Evolutionary conservation across 2,888 invertebrate species (phyloP).

Genomic region (Dastarcus helophoroides): DNA sequence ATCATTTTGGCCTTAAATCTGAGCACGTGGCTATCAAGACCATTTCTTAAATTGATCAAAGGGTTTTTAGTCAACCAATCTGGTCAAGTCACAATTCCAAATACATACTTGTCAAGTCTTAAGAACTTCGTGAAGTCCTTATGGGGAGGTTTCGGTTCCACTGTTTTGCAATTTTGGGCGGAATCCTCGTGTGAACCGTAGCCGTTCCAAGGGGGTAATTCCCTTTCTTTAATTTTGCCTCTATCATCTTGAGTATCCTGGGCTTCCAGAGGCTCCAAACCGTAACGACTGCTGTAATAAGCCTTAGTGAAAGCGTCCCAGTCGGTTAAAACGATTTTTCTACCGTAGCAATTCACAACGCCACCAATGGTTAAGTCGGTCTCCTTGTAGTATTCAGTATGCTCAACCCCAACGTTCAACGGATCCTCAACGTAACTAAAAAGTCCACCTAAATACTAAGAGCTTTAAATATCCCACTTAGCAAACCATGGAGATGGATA

Average conservation of each 20-base stretch:
- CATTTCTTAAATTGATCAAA: constrained; percentile 43
- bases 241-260: constrained; percentile 38
- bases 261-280: constrained; percentile 52
- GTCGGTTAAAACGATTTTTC: constrained; percentile 67
- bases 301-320: constrained; percentile 79
- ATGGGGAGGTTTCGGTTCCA: constrained; percentile 67
- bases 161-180: constrained; percentile 70
- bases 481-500: too few species aligned
- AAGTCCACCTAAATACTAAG: constrained; percentile 6
- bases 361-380: constrained; percentile 74
- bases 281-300: constrained; percentile 52
- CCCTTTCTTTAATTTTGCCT: constrained; percentile 34
- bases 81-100: constrained; percentile 5
- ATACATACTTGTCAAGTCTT: constrained; percentile 56
- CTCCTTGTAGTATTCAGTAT: constrained; percentile 46
- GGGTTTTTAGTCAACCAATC: neutral
- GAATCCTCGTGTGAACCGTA: constrained; percentile 85
- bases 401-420: constrained; percentile 2
- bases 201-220: constrained; percentile 81
- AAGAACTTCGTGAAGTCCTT: constrained; percentile 72
- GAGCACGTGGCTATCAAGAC: constrained; percentile 63
- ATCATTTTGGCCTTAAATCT: constrained; percentile 70
- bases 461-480: too few species aligned
- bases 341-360: constrained; percentile 68
- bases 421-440: neutral